phyloP scores from a whole-genome alignment of 2,797 vertebrate genomes.

The Poecilia picta region DNA sequence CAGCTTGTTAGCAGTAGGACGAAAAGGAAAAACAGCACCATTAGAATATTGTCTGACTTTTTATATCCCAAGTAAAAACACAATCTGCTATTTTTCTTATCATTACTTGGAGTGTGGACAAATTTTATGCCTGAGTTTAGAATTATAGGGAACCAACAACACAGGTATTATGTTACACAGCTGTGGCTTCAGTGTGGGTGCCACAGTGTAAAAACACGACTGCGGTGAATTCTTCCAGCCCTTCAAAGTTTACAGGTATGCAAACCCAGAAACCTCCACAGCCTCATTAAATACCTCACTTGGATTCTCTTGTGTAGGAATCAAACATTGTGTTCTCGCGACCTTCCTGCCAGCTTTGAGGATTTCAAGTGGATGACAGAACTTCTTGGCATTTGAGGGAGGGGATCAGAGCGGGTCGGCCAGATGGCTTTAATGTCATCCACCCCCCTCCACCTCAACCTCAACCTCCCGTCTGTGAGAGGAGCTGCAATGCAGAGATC shows the following conservation, averaged over 20 bases:
- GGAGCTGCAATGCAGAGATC: conserved; percentile 43
- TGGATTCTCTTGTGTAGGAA: not conserved
- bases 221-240: not conserved
- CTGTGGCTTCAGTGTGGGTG: not conserved
- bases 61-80: not conserved
- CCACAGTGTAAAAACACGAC: not conserved
- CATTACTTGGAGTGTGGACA: not conserved
- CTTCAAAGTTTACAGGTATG: not conserved
- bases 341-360: conserved; percentile 15
- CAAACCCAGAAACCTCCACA: not conserved
- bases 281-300: not conserved
- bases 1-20: no score
- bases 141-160: not conserved
- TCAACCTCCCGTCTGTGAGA: conserved; percentile 54
- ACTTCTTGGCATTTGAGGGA: conserved; percentile 27
- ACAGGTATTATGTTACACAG: not conserved
- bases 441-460: conserved; percentile 29
- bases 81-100: not conserved
- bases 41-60: not conserved
- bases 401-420: conserved; percentile 46
- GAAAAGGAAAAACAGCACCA: not conserved
- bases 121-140: not conserved
- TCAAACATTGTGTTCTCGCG: not conserved
- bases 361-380: conserved; percentile 25
- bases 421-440: conserved; percentile 79